Conservation (phyloP, 2,797 vertebrate species). For the Lacerta bilineata region DNA sequence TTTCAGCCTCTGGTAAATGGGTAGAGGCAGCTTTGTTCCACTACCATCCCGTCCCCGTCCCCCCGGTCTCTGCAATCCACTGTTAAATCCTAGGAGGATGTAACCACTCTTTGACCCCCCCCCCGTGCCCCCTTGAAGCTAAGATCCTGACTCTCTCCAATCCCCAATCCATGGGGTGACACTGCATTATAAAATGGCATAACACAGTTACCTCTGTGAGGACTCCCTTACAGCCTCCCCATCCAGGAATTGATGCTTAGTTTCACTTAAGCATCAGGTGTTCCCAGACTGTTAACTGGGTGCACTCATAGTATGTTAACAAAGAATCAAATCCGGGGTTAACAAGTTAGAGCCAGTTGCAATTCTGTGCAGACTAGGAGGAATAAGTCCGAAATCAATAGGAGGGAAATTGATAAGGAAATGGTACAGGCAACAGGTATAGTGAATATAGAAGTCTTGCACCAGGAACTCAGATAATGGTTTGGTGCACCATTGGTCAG, state of each 20-base stretch:
- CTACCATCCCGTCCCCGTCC: neutral
- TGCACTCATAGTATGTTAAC: neutral
- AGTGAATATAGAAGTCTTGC: too few relatives aligned
- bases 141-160: neutral
- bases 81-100: neutral
- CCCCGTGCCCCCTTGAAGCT: too few relatives aligned
- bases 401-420: neutral
- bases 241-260: neutral
- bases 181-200: neutral
- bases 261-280: neutral
- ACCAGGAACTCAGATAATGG: too few relatives aligned
- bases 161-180: neutral
- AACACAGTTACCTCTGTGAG: neutral
- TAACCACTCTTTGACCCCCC: neutral
- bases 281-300: neutral
- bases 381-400: neutral
- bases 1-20: neutral
- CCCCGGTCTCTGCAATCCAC: neutral
- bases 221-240: neutral
- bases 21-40: neutral
- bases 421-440: too few relatives aligned
- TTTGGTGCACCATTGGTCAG: too few relatives aligned
- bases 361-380: neutral
- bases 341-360: neutral
- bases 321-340: neutral